phyloP scores from a whole-genome alignment of 1,140 invertebrate genomes.

The Mizuhopecten yessoensis region DNA sequence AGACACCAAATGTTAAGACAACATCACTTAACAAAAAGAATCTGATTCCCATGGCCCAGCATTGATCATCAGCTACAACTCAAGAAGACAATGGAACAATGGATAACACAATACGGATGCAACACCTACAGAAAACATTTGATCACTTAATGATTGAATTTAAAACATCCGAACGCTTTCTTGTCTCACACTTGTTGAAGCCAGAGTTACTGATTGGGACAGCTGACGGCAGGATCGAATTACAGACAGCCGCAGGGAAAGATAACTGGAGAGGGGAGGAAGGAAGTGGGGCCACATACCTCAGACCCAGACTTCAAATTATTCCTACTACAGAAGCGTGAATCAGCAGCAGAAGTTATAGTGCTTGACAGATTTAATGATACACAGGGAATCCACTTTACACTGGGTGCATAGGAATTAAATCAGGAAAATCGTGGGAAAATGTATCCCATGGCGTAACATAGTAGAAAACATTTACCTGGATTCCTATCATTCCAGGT shows the following conservation, averaged over 20 bases:
- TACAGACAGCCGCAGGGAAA: neutral
- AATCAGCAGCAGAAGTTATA: neutral
- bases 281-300: neutral
- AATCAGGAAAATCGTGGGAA: neutral
- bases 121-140: neutral
- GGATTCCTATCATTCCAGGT: neutral
- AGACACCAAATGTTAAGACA: too few species aligned
- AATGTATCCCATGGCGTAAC: neutral
- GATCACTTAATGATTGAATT: constrained; percentile 35
- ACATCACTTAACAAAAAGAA: too few species aligned
- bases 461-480: neutral
- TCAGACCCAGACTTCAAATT: neutral
- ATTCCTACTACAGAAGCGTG: neutral
- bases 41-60: too few species aligned
- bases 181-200: constrained; percentile 9
- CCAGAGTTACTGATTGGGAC: neutral
- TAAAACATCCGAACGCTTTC: neutral
- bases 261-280: neutral
- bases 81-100: neutral
- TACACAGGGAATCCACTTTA: constrained; percentile 6
- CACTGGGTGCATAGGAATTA: neutral
- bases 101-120: too few species aligned
- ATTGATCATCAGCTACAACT: neutral
- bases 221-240: neutral
- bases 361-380: neutral